Evolutionary conservation across 2,888 invertebrate species (phyloP), one percentile per base, ranked within the genome.

Genomic region (Globia sparganii): DNA sequence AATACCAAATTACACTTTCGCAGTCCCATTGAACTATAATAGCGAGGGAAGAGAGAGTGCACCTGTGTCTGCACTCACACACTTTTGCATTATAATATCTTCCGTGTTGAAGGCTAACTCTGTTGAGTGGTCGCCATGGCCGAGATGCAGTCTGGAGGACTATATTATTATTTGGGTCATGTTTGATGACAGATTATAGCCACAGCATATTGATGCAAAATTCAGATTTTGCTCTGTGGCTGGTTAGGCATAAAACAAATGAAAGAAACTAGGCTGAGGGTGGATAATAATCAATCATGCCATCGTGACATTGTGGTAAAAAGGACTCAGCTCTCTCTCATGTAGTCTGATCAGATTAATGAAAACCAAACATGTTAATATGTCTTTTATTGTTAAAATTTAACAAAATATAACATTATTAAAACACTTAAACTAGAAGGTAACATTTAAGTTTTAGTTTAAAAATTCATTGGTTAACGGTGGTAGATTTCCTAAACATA

Each of bases 351-450:
- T 46, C 53, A 34, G 37, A 68, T 72, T 59, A 78, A 59, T 72
- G 67, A 72, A 78, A 80, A 81, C 80, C 77, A 86, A 86, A 82
- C 61, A 83, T 91, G 92, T 93, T 92, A 92, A 91, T 92, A 89
- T 95, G 95, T 96, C 95, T 95, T 96, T 96, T 96, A 96, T 94
- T 96, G 95, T 96, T 96, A 96, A 95, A 94, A 86, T 93, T 94
- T 94, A 95, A 95, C 94, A 96, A 96, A 95, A 95, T 94, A 94
- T 94, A 95, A 95, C 92, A 95, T 95, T 93, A 94, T 92, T 81
- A 87, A 92, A 95, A 94, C 92, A 93, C 94, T 95, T 94, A 94
- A 86, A 90, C 92, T 93, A 94, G n/a, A n/a, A n/a, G n/a, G 72
- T 88, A 92, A 92, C 92, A 93, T 91, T 92, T 91, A 92, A 91